Evolutionary conservation across 2,113 vertebrate genomes (phyloP), one percentile per base, ranked within the genome.

Genomic region (Pseudolaguvia tuberculata): DNA sequence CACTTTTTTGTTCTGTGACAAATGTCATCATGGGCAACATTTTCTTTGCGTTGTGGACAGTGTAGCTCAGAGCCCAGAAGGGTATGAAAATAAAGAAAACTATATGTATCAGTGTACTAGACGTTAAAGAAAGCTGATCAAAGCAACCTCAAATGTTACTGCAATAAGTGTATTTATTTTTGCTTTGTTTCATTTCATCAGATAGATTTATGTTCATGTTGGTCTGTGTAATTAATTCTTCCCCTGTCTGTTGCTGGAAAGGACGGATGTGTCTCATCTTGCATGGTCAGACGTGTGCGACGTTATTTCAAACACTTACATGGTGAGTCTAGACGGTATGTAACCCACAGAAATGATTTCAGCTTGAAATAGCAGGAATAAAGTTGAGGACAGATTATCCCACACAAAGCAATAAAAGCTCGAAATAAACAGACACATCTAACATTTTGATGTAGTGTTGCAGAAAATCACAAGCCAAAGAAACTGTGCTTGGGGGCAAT

Each of bases 361-460:
- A 25, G 52, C 10, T 25, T 31, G 23, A 45, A 68, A 35, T 58
- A 27, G 52, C 42, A 29, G 27, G 27, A 68, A 73, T 53, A 45
- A 76, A 72, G 47, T 56, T 62, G 27, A 75, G 61, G 70, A 69
- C 27, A 29, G 39, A 58, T 18, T 48, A 76, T 61, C 51, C 62
- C 63, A 74, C 59, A 23, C 48, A 61, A 14, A 61, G 72, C 47
- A 47, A 67, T 76, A 80, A 72, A 72, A 55, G 13, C 52, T 72
- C 72, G 67, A 68, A 57, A 58, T 21, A 39, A 63, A 75, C 45
- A 14, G 6, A 71, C 69, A n/a, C 15, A 18, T 56, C 31, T 47
- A 71, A 68, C 25, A 65, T 63, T 79, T 75, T 57, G 11, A 42
- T 27, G 12, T 57, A 73, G 45, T 5, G 20, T 67, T 67, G 50